Evolutionary conservation across 2,888 invertebrate species (phyloP), one percentile per base, ranked within the genome.

Genomic region (Cataglyphis livida): DNA sequence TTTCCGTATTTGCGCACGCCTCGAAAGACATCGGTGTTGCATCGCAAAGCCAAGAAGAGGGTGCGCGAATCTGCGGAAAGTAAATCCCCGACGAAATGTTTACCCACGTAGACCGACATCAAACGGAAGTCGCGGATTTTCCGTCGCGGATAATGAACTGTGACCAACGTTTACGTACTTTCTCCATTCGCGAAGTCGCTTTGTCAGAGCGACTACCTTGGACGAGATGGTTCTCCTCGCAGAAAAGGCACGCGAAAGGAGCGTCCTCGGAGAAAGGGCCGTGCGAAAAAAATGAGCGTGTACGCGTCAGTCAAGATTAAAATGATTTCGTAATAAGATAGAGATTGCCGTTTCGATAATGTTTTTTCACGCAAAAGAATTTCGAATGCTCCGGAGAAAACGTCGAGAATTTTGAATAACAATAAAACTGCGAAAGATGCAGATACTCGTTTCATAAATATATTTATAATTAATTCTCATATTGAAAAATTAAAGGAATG

Each of bases 111-210:
- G 57, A 51, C 32, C 82, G 88, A 91, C 91, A 89, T 92, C 92
- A 93, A 92, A 93, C 91, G 88, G 88, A 91, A 89, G 21, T 89
- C 59, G 85, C 86, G 87, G 85, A 1, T 51, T 51, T 88, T 84
- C 75, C 85, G 74, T 68, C 84, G 84, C 86, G 86, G 90, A 91
- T 91, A 92, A 92, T 90, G 90, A 90, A 91, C 90, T 84, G 85
- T 86, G 71, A 89, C 84, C 85, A 82, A 84, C 85, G 78, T 83
- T 86, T 79, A 79, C 73, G 68, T 75, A 61, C 82, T 71, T n/a
- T 71, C 21, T 74, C 64, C 59, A 51, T 66, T 61, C 54, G 35
- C n/a, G 54, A 76, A 38, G 35, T 51, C 65, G 59, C 64, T 66
- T 61, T 82, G 78, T 70, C 59, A 44, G 44, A 75, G 28, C 79